phyloP scores from a whole-genome alignment of 2,888 invertebrate genomes.

The Blastobasis adustella region DNA sequence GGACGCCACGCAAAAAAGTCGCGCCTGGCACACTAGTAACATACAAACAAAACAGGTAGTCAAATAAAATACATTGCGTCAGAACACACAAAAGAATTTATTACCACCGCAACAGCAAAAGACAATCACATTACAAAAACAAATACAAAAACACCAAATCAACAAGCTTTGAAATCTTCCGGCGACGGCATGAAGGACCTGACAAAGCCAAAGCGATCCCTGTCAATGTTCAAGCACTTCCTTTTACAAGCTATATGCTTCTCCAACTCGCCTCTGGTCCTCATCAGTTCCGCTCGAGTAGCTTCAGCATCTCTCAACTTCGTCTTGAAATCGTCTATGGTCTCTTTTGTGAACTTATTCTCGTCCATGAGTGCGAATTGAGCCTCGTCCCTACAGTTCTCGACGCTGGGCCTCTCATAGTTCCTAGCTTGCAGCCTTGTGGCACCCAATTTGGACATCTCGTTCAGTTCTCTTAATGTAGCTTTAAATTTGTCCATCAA shows the following conservation, averaged over 20 bases:
- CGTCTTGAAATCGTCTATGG: slow-evolving; percentile 61
- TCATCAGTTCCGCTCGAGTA: slow-evolving; percentile 66
- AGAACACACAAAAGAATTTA: too few species aligned
- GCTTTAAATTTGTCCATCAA: slow-evolving; percentile 81
- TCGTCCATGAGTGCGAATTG: slow-evolving; percentile 85
- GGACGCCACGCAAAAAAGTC: too few species aligned
- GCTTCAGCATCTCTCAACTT: slow-evolving; percentile 79
- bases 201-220: slow-evolving; percentile 76
- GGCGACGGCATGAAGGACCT: slow-evolving; percentile 82
- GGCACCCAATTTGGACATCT: slow-evolving; percentile 87
- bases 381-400: slow-evolving; percentile 87
- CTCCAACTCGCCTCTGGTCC: slow-evolving; percentile 78
- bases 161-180: slow-evolving; percentile 76
- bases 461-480: slow-evolving; percentile 81
- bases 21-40: too few species aligned
- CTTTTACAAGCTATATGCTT: slow-evolving; percentile 82
- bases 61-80: too few species aligned
- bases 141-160: slow-evolving; percentile 4
- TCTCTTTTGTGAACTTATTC: slow-evolving; percentile 76
- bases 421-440: slow-evolving; percentile 85
- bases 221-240: slow-evolving; percentile 80
- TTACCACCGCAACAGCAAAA: too few species aligned
- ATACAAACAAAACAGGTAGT: too few species aligned
- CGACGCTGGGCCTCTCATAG: slow-evolving; percentile 82
- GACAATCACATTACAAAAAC: too few species aligned